Evolutionary conservation across 2,113 vertebrate species (phyloP), one percentile per base, ranked within the genome.

Genomic region (Tiliqua scincoides): DNA sequence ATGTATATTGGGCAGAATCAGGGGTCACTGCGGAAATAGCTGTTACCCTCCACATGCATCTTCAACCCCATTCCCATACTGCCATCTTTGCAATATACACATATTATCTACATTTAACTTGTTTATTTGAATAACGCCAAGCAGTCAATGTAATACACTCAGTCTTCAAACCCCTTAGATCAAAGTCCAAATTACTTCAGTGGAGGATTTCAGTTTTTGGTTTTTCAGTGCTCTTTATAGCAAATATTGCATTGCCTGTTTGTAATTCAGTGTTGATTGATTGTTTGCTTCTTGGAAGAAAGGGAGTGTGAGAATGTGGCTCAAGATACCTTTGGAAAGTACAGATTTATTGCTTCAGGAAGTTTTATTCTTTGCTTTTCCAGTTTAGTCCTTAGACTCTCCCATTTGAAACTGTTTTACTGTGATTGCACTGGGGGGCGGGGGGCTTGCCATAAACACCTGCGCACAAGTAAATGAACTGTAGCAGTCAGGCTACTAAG

Each of bases 401-500:
- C 17, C 25, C n/a, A 57, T 68, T 59, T 85, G 84, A 70, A 78
- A 78, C 48, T 9, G 37, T 85, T 43, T 70, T 57, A 59, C 71
- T 59, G 32, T 40, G 23, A 27, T 54, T 78, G 17, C 7, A 21
- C n/a, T 37, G 67, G 43, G 17, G 15, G n/a, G 48, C 3, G 11
- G 25, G 63, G 9, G 63, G n/a, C 63, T 35, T 79, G 65, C 57
- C 76, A 43, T 17, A 83, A 72, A 52, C 62, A 86, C 30, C 79
- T 9, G 8, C n/a, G 65, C 1, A 0, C 27, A 21, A 52, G 2
- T 23, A 83, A 79, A 67, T 27, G 17, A 80, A 48, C 1, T 30
- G 52, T 90, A 6, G 4, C 17, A 63, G 40, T n/a, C 43, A 68
- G 76, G 40, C 30, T 87, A 88, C 82, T 65, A 79, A 78, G 84